Evolutionary conservation across 2,888 invertebrate genomes (phyloP), one percentile per base, ranked within the genome.

Genomic region (Ophion obscuratus): DNA sequence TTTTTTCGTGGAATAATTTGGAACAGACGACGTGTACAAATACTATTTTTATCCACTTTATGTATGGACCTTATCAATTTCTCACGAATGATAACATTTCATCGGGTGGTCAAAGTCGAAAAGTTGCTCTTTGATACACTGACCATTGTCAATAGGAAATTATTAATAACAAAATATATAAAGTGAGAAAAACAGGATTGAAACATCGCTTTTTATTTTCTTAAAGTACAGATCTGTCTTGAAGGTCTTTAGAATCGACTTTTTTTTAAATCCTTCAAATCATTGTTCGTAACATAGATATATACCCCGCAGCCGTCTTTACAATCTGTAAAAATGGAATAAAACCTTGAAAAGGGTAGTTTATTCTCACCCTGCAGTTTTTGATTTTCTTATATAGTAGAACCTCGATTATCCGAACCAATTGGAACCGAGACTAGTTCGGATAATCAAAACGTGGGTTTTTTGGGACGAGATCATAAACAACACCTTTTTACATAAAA

Each of bases 211-310:
- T 53, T 53, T 53, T 14, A 53, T 53, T 53, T 53, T 17, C 5
- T 14, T 9, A 14, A 17, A 53, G 17, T 14, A 17, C 14, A 17
- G 3, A 17, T 17, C 1, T 17, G 5, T 14, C 17, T 17, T 17
- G 53, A 47, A 47, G 14, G 11, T 17, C 14, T 3, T 5, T 17
- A 53, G 17, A 4, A 5, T 53, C 14, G 53, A 53, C 0, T 53
- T 53, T 53, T 53, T 17, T 0, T 3, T 4, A 53, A 53, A 53
- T 53, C 2, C 3, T 53, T 53, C 47, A 78, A 27, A 68, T 68
- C 57, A 77, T 68, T n/a, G 67, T 77, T 77, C 77, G 57, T 27
- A 77, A 68, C 77, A 77, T 77, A 1, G 77, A 77, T 6, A 77
- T 77, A 36, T 77, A 77, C 1, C 77, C 77, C 27, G 27, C 67